Conservation (phyloP, 2,888 invertebrate genomes). For the Polietes domitor region DNA sequence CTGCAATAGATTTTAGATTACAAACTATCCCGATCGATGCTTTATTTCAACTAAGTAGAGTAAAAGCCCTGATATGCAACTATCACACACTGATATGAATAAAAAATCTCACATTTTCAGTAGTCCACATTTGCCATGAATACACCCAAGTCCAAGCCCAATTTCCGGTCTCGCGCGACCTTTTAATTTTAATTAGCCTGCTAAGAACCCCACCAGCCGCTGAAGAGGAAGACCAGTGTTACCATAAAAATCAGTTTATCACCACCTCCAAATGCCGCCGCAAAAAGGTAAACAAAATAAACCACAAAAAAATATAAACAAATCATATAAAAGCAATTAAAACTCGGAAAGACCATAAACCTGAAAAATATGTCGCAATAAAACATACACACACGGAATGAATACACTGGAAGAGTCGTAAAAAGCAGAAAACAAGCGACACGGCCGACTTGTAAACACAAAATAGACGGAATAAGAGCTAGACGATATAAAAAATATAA, state of each 20-base stretch:
- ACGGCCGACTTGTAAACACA: not conserved
- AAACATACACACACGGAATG: conserved; percentile 10
- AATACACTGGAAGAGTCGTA: not conserved
- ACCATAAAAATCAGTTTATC: conserved; percentile 29
- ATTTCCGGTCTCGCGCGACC: no score
- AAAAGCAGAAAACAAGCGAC: not conserved
- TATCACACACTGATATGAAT: no score
- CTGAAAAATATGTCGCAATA: conserved; percentile 27
- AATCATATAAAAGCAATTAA: conserved; percentile 46
- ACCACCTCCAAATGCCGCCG: conserved; percentile 13
- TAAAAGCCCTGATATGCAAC: no score
- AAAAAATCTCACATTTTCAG: not conserved
- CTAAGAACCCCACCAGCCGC: not conserved
- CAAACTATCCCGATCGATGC: no score
- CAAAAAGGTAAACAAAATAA: conserved; percentile 46
- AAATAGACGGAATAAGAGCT: not conserved
- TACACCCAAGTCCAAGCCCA: not conserved
- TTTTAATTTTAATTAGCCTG: conserved; percentile 3
- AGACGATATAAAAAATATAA: no score
- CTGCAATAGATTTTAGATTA: no score
- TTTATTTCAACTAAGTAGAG: no score
- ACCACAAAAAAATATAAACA: conserved; percentile 44
- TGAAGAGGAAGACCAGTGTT: no score
- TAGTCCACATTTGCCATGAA: not conserved
- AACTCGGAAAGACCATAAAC: conserved; percentile 31